A percentile compares a stretch with the other conserved stretches of the same genome.
These are phyloP conservation scores for Bovichtus diacanthus DNA, from an alignment of 2,797 vertebrate genomes.

Conservation along the genomic window DNA sequence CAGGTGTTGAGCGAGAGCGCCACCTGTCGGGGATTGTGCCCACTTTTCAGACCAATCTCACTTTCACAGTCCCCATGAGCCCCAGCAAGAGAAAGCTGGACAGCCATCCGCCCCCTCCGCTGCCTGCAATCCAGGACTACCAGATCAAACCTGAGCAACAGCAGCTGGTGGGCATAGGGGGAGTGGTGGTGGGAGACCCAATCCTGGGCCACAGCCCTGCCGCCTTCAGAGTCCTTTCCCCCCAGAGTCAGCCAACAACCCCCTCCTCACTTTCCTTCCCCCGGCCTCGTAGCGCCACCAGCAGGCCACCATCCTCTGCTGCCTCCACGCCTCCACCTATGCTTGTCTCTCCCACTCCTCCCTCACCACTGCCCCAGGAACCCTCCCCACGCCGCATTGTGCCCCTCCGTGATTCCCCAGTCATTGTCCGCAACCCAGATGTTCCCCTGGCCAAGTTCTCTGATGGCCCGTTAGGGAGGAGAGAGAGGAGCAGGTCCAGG, in stretches of 20 bases:
- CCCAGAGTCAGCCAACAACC: slow-evolving; percentile 86
- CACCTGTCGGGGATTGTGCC: slow-evolving; percentile 89
- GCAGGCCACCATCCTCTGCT: slow-evolving; percentile 87
- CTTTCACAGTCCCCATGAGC: slow-evolving; percentile 95
- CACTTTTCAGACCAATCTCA: slow-evolving; percentile 93
- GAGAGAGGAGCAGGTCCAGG: slow-evolving; percentile 78
- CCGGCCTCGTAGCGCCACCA: slow-evolving; percentile 82
- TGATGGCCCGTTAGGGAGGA: slow-evolving; percentile 77
- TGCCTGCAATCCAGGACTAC: slow-evolving; percentile 80
- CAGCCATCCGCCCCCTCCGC: slow-evolving; percentile 81
- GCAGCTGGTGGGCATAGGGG: slow-evolving; percentile 62
- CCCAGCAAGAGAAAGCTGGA: slow-evolving; percentile 92
- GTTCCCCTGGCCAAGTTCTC: slow-evolving; percentile 88
- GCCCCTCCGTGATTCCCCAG: slow-evolving; percentile 91
- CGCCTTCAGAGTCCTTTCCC: slow-evolving; percentile 88
- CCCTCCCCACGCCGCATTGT: slow-evolving; percentile 90
- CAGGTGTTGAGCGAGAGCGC: slow-evolving; percentile 86
- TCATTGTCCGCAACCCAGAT: slow-evolving; percentile 94
- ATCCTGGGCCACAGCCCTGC: slow-evolving; percentile 74
- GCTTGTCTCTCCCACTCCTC: slow-evolving; percentile 90
- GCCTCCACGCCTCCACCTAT: slow-evolving; percentile 91
- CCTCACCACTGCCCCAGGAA: slow-evolving; percentile 89
- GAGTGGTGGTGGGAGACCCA: slow-evolving; percentile 60
- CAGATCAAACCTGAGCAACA: slow-evolving; percentile 83
- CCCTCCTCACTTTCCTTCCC: slow-evolving; percentile 82